phyloP scores from a whole-genome alignment of 2,888 invertebrate genomes.

The Stenurella melanura region DNA sequence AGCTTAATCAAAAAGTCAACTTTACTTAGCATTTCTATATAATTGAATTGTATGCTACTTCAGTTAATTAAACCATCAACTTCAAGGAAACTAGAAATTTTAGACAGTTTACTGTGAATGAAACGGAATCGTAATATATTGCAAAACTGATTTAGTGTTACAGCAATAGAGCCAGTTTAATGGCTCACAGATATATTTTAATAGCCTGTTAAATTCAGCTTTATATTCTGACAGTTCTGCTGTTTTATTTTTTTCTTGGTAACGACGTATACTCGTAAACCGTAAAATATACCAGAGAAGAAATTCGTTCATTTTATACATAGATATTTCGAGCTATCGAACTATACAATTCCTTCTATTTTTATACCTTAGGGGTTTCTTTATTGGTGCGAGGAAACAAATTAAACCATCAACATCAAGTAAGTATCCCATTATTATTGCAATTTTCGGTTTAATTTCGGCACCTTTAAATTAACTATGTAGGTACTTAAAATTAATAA shows the following conservation, averaged over 20 bases:
- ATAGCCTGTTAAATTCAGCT: background rate
- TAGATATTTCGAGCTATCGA: too few relatives aligned
- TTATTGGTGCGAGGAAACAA: background rate
- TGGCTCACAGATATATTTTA: background rate
- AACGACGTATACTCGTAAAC: too few relatives aligned
- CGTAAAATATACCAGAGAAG: too few relatives aligned
- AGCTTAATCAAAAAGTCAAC: too few relatives aligned
- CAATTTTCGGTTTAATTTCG: background rate
- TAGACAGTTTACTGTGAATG: background rate
- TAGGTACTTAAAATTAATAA: too few relatives aligned
- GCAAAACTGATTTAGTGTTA: background rate
- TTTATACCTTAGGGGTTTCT: background rate
- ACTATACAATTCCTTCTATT: background rate
- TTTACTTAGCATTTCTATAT: too few relatives aligned
- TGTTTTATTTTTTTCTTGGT: background rate
- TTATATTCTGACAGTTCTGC: background rate
- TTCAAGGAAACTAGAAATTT: background rate
- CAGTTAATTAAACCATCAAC: background rate
- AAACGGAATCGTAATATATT: background rate
- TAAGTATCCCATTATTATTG: background rate
- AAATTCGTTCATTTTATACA: too few relatives aligned
- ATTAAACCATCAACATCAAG: background rate
- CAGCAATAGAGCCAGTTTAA: background rate
- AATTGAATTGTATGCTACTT: background rate
- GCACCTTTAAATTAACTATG: too few relatives aligned